Evolutionary conservation across 2,888 invertebrate species (phyloP).

Genomic region (Eilema depressum): DNA sequence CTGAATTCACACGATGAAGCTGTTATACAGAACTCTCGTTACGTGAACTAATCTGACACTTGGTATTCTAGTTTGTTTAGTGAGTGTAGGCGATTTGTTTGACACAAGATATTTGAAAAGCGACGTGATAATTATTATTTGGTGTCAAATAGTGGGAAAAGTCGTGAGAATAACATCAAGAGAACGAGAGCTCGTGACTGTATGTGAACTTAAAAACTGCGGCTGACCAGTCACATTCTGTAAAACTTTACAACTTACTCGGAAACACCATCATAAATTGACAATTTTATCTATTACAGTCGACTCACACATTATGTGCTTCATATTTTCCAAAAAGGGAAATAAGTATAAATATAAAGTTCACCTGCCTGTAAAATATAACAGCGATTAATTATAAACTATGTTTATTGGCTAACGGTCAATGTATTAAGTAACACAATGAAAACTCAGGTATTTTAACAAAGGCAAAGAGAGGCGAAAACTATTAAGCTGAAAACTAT

Average conservation of each 20-base stretch:
- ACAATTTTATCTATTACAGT: constrained; percentile 48
- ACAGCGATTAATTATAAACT: constrained; percentile 35
- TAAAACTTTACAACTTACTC: constrained; percentile 37
- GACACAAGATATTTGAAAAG: constrained; percentile 57
- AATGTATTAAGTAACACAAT: constrained; percentile 27
- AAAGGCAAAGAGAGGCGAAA: too few relatives aligned
- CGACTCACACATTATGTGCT: constrained; percentile 42
- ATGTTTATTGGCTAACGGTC: constrained; percentile 33
- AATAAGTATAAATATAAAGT: constrained; percentile 33
- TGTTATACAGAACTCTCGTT: constrained; percentile 31
- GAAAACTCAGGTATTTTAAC: constrained; percentile 30
- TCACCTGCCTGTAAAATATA: constrained; percentile 43
- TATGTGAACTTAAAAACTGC: constrained; percentile 30
- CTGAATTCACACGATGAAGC: constrained; percentile 26
- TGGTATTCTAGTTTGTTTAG: constrained; percentile 43
- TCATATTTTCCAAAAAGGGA: constrained; percentile 48
- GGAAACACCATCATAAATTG: constrained; percentile 51
- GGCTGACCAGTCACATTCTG: constrained; percentile 27
- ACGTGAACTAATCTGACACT: constrained; percentile 44
- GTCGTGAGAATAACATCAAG: constrained; percentile 65
- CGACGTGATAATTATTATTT: constrained; percentile 63
- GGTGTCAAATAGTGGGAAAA: constrained; percentile 64
- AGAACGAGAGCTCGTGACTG: constrained; percentile 56
- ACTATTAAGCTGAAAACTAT: constrained; percentile 46
- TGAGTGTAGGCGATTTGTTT: constrained; percentile 50